Conservation (phyloP, 2,113 vertebrate species). For the Elaphurus davidianus region DNA sequence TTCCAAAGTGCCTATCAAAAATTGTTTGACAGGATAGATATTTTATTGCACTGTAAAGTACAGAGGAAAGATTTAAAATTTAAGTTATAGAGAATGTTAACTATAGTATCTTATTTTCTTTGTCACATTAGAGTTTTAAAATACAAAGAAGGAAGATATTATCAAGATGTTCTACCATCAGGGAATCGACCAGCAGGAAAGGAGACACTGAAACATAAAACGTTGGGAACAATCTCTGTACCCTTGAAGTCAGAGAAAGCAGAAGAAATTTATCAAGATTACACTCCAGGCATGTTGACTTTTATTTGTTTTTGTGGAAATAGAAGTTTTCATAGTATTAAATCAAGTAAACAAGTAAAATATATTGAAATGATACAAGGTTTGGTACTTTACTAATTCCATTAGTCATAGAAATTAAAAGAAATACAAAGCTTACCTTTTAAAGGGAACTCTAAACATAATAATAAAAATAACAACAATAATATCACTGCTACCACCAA, state of each 20-base stretch:
- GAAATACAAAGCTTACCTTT: background rate
- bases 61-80: background rate
- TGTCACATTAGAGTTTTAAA: background rate
- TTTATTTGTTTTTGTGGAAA: background rate
- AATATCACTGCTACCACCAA: background rate
- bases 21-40: background rate
- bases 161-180: background rate
- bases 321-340: background rate
- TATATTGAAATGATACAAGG: background rate
- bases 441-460: background rate
- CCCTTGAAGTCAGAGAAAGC: background rate
- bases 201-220: background rate
- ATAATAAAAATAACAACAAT: background rate
- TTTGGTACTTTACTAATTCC: background rate
- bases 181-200: background rate
- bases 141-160: background rate
- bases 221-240: background rate
- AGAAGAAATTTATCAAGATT: background rate
- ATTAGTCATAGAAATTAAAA: background rate
- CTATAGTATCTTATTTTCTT: background rate
- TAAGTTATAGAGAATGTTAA: background rate
- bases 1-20: background rate
- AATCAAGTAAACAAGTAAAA: background rate
- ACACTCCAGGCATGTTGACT: constrained; percentile 34
- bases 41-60: background rate